Evolutionary conservation across 2,797 vertebrate genomes (phyloP).

Genomic region (Anniella stebbinsi): DNA sequence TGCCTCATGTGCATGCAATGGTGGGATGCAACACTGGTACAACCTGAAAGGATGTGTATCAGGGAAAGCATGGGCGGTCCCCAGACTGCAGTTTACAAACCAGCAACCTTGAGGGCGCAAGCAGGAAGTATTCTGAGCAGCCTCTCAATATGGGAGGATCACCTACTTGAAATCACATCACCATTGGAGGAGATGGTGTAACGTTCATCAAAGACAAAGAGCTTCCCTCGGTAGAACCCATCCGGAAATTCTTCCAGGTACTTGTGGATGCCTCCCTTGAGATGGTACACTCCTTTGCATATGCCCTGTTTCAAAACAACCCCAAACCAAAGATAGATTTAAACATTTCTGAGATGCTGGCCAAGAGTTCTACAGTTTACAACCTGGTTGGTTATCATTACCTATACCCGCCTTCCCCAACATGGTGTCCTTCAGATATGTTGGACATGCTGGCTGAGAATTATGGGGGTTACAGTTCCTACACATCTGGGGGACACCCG

Average conservation of each 20-base stretch:
- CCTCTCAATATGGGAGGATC: not conserved
- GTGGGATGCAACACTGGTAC: too few relatives aligned
- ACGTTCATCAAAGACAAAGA: constrained; percentile 97
- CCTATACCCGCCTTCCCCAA: not conserved
- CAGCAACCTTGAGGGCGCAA: too few relatives aligned
- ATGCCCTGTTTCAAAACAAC: constrained; percentile 83
- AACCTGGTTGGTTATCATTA: not conserved
- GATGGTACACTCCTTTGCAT: constrained; percentile 94
- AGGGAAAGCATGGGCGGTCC: not conserved
- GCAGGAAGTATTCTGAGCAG: not conserved
- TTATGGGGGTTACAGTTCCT: too few relatives aligned
- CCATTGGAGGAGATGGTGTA: constrained; percentile 90
- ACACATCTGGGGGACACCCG: too few relatives aligned
- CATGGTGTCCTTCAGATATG: too few relatives aligned
- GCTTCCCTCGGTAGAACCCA: constrained; percentile 95
- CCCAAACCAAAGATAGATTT: constrained; percentile 33
- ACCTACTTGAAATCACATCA: constrained; percentile 91
- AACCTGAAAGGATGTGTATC: not conserved
- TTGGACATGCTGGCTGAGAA: not conserved
- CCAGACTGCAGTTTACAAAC: not conserved
- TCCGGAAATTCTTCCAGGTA: constrained; percentile 95
- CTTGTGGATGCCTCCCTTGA: constrained; percentile 97
- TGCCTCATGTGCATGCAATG: not conserved
- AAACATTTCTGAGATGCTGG: not conserved
- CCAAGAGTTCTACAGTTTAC: not conserved